A percentile compares a stretch with the other conserved stretches of the same genome.
Conservation (phyloP, 2,888 invertebrate species). For the Phaedon cochleariae region DNA sequence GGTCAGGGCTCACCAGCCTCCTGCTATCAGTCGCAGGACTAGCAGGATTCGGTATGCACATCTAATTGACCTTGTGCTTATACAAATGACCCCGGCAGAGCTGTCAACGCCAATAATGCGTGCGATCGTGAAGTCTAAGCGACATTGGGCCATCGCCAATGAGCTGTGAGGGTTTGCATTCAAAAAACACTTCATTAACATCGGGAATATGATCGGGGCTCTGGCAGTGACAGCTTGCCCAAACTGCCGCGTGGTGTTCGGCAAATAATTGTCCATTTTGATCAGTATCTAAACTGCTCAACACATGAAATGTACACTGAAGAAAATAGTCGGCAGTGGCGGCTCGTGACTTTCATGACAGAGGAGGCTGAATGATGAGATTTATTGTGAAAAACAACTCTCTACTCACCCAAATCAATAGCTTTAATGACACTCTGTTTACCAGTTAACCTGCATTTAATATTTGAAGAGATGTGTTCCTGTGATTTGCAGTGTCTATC, state of each 20-base stretch:
- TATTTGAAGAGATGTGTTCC: too few species aligned
- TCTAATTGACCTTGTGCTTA: slow-evolving; percentile 62
- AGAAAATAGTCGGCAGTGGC: too few species aligned
- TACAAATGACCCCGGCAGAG: slow-evolving; percentile 60
- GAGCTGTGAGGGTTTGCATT: neutral
- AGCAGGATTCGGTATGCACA: slow-evolving; percentile 53
- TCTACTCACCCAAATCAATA: too few species aligned
- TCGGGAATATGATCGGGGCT: neutral
- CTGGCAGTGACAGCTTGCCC: neutral
- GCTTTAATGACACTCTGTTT: too few species aligned
- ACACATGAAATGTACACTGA: too few species aligned
- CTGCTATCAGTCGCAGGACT: slow-evolving; percentile 47
- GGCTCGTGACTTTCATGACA: too few species aligned
- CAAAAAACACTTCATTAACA: slow-evolving; percentile 2
- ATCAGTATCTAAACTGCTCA: neutral
- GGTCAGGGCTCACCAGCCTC: slow-evolving; percentile 25
- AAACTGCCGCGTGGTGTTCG: neutral
- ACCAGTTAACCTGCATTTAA: too few species aligned
- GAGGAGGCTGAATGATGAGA: too few species aligned
- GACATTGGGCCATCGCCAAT: neutral
- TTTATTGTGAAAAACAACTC: too few species aligned
- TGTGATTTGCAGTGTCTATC: too few species aligned
- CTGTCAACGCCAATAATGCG: slow-evolving; percentile 62
- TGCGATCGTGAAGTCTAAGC: slow-evolving; percentile 38
- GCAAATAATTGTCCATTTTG: neutral